phyloP scores from a whole-genome alignment of 2,888 invertebrate genomes.

The Drosophila mimetica region DNA sequence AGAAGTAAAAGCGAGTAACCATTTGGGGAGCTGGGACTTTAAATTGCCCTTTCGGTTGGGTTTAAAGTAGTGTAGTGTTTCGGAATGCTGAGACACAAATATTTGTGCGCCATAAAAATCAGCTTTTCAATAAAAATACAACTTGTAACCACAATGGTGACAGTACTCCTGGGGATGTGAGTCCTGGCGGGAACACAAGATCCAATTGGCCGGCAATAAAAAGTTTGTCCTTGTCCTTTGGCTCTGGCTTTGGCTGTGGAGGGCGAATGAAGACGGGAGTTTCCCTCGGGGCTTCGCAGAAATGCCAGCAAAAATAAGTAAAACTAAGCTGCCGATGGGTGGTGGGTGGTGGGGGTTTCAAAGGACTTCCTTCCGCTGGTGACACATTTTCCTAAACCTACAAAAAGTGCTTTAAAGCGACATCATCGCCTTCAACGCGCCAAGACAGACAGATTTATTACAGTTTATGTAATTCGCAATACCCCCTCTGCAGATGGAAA shows the following conservation, averaged over 20 bases:
- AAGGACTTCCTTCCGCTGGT: conserved; percentile 36
- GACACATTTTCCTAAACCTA: conserved; percentile 37
- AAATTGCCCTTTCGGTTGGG: background rate
- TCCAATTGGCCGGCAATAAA: conserved; percentile 77
- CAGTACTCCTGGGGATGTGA: conserved; percentile 45
- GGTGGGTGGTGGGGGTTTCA: background rate
- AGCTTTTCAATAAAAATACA: conserved; percentile 53
- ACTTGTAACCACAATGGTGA: conserved; percentile 51
- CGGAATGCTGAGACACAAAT: conserved; percentile 25
- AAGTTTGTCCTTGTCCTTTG: conserved; percentile 63
- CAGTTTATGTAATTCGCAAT: conserved; percentile 64
- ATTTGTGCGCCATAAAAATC: conserved; percentile 49
- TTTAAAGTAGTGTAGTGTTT: conserved; percentile 36
- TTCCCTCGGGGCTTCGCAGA: conserved; percentile 16
- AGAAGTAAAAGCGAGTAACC: conserved; percentile 1
- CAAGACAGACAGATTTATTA: conserved; percentile 69
- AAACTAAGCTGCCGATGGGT: conserved; percentile 13
- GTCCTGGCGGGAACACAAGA: conserved; percentile 34
- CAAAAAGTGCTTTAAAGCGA: conserved; percentile 54
- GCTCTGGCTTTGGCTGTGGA: conserved; percentile 23
- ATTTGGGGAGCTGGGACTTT: background rate
- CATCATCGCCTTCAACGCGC: conserved; percentile 38
- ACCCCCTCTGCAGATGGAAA: conserved; percentile 24
- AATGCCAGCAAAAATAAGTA: conserved; percentile 40
- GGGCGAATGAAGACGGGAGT: conserved; percentile 16